Evolutionary conservation across 1,140 invertebrate genomes (phyloP), one percentile per base, ranked within the genome.

Genomic region (Drosophila yakuba): DNA sequence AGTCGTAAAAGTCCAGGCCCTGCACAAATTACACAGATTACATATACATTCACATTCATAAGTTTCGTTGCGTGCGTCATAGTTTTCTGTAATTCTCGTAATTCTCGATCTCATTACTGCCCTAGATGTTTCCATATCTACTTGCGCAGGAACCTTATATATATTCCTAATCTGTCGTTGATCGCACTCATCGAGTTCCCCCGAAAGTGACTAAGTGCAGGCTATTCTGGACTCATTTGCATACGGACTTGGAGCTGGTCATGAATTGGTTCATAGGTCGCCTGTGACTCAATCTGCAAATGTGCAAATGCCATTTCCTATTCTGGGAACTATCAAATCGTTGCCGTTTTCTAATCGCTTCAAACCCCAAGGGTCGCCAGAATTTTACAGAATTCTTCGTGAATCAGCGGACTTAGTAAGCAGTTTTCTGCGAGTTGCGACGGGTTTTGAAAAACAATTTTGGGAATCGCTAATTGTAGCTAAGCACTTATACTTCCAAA

Each of bases 1-100:
- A 71, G 39, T 71, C 69, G 69, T 73, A 44, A 71, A 72, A 71
- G 39, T 71, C 64, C 66, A 20, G 48, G 68, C 71, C 73, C 71
- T 66, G 52, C 39, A 61, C 38, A 72, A 48, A 35, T 5, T 39
- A 48, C 17, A 43, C 17, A 50, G 12, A 58, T 39, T 4, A 23
- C 7, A 32, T 32, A 3, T 8, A 7, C 4, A 4, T 25, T 6
- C 6, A 7, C 28, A 7, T 32, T 32, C 32, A 8, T 32, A 32
- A 32, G 32, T 8, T 7, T 10, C 32, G 7, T 8, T 45, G 32
- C 59, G 69, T 74, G 72, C 72, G 72, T 74, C 72, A 74, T 64
- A 28, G 59, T 32, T 74, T 45, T 35, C n/a, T 39, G 71, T 57
- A 74, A 63, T 23, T 50, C 43, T 5, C 20, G 20, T 20, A 20